These are phyloP conservation scores for Diplodus sargus DNA, from an alignment of 2,797 vertebrate genomes.

Conservation along the genomic window DNA sequence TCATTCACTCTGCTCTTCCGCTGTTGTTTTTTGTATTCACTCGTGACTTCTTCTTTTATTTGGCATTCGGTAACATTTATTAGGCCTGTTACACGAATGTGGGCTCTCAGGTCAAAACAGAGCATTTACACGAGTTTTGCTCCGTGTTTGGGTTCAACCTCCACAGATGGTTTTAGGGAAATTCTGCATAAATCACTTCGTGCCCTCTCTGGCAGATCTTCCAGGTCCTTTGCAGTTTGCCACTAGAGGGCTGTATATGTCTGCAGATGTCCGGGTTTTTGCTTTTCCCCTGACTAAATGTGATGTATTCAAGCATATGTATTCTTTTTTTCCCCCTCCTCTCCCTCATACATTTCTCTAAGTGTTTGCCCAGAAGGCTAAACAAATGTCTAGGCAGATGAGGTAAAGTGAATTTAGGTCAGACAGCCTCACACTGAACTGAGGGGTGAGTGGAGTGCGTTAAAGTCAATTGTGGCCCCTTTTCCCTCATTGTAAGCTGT, in stretches of 20 bases:
- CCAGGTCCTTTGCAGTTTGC: constrained; percentile 51
- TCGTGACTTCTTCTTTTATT: constrained; percentile 56
- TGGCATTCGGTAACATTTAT: constrained; percentile 59
- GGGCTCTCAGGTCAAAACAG: constrained; percentile 57
- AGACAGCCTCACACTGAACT: constrained; percentile 80
- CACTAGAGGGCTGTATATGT: constrained; percentile 87
- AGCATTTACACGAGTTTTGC: constrained; percentile 44
- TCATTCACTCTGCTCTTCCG: constrained; percentile 56
- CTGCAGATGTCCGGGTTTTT: constrained; percentile 73
- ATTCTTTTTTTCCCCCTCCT: constrained; percentile 61
- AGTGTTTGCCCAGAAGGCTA: constrained; percentile 90
- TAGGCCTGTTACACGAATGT: constrained; percentile 46
- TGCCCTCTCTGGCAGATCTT: constrained; percentile 39
- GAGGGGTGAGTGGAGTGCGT: constrained; percentile 76
- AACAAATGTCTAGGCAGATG: constrained; percentile 89
- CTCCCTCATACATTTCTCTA: constrained; percentile 85
- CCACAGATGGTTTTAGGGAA: constrained; percentile 68
- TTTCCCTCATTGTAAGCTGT: constrained; percentile 55
- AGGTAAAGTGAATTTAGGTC: constrained; percentile 88
- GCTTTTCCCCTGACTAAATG: constrained; percentile 65
- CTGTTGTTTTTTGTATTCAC: constrained; percentile 27
- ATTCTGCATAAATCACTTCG: constrained; percentile 62
- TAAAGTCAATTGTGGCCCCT: constrained; percentile 77
- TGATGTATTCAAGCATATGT: constrained; percentile 83
- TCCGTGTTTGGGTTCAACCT: constrained; percentile 60